Evolutionary conservation across 2,797 vertebrate species (phyloP).

Genomic region (Glossophaga mutica): DNA sequence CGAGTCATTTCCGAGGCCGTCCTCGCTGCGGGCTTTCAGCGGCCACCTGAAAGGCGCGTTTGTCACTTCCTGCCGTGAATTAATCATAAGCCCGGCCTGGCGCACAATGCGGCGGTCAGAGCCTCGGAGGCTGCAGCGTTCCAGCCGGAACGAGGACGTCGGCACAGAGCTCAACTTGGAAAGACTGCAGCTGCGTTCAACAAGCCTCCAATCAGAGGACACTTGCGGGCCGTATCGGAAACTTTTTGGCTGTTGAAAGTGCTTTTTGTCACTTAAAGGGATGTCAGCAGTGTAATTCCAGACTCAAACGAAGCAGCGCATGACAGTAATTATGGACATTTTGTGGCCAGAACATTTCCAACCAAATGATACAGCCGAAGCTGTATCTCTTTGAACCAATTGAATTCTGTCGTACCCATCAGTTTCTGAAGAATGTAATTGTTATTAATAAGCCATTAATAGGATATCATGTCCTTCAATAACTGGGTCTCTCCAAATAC

Average conservation of each 20-base stretch:
- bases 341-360: conserved; percentile 35
- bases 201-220: conserved; percentile 14
- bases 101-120: conserved; percentile 61
- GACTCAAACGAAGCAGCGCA: conserved; percentile 42
- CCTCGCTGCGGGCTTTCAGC: neutral
- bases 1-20: neutral
- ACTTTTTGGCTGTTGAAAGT: conserved; percentile 27
- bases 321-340: conserved; percentile 60
- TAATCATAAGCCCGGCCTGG: conserved; percentile 9
- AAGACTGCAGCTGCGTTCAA: conserved; percentile 28
- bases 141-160: neutral
- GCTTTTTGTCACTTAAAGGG: conserved; percentile 47
- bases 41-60: neutral
- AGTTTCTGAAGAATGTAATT: conserved; percentile 26
- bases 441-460: conserved; percentile 53
- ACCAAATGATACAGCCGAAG: conserved; percentile 17
- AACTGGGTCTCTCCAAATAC: conserved; percentile 7
- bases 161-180: neutral
- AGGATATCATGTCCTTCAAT: conserved; percentile 20
- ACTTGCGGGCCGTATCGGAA: neutral
- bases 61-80: conserved; percentile 27
- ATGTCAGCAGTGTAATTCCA: conserved; percentile 54
- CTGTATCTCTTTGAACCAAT: neutral
- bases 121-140: neutral
- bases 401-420: conserved; percentile 16